Evolutionary conservation across 1,140 invertebrate genomes (phyloP).

Genomic region (Holcopasites calliopsidis): DNA sequence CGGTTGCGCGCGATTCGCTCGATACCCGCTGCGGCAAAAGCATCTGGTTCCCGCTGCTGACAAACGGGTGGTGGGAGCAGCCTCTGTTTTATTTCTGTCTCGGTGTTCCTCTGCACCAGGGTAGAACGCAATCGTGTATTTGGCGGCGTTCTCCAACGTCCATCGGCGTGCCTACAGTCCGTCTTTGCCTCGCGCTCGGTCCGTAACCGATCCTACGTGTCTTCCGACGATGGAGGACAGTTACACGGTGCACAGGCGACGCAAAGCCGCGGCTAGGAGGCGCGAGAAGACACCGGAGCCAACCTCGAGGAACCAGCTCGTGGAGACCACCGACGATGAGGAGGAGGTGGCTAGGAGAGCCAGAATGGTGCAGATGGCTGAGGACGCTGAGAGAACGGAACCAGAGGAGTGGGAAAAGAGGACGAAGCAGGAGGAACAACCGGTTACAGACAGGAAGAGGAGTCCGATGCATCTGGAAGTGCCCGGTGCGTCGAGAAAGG

Average conservation of each 20-base stretch:
- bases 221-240: slow-evolving; percentile 74
- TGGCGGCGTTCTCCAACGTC: neutral
- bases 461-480: too few relatives aligned
- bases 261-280: slow-evolving; percentile 71
- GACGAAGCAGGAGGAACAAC: neutral
- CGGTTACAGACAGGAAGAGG: neutral
- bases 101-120: slow-evolving; percentile 36
- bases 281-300: slow-evolving; percentile 74
- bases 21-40: slow-evolving; percentile 57
- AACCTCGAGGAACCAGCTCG: slow-evolving; percentile 39
- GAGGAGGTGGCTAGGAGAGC: slow-evolving; percentile 68
- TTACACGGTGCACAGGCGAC: slow-evolving; percentile 75
- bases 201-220: neutral
- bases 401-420: slow-evolving; percentile 31
- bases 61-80: slow-evolving; percentile 64
- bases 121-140: neutral
- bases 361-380: slow-evolving; percentile 74
- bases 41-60: slow-evolving; percentile 31
- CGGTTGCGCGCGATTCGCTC: slow-evolving; percentile 50
- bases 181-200: neutral
- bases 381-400: slow-evolving; percentile 71
- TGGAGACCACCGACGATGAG: slow-evolving; percentile 59
- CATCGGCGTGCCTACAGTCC: neutral
- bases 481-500: too few relatives aligned
- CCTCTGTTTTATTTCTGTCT: slow-evolving; percentile 76